Base-by-base conservation (phyloP, 2,113 vertebrate genomes). In the Upupa epops region DNA sequence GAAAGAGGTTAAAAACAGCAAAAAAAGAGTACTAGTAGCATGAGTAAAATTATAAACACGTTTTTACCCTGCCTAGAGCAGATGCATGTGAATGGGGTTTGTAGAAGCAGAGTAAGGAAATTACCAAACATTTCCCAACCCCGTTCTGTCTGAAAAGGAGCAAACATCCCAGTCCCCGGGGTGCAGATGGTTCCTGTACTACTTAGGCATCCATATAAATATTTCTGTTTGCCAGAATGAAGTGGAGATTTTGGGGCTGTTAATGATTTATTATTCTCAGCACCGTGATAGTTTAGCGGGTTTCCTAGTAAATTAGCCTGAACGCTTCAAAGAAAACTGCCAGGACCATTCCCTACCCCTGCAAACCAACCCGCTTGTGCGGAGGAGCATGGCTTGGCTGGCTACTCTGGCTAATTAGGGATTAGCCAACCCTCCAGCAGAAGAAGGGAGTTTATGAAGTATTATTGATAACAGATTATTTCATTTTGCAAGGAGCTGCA, bases 181-280 rank as follows among this genome's bases (percentile, higher is more conserved):
- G 88, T 85, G 88, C 93, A 94, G 90, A 88, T 94, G 88, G 86
- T 93, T 94, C 90, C 93, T 94, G 92, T 61, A 56, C 64, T 83
- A 31, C 85, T 89, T 31, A 45, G 51, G 74, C 88, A 66, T 90
- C 81, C 71, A n/a, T 13, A 70, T 65, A 93, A 96, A 65, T 87
- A 51, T 70, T 96, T 82, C 77, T 95, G 75, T 79, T 93, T 92
- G 89, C 86, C 80, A 87, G 80, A 79, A 55, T 14, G 40, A 76
- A 86, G 60, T 1, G 0, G 83, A 83, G 61, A 37, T 79, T 94
- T 94, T 52, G 25, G 32, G 80, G 13, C 65, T 51, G 49, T 32
- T 72, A 59, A 80, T 86, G 55, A 69, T 92, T 90, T 63, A 73
- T 92, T 90, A 32, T 72, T 88, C 66, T 76, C 83, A 92, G 54